A percentile compares a stretch with the other conserved stretches of the same genome.
phyloP scores from a whole-genome alignment of 35 echinoderm and acorn worm genomes.

The Lytechinus pictus region DNA sequence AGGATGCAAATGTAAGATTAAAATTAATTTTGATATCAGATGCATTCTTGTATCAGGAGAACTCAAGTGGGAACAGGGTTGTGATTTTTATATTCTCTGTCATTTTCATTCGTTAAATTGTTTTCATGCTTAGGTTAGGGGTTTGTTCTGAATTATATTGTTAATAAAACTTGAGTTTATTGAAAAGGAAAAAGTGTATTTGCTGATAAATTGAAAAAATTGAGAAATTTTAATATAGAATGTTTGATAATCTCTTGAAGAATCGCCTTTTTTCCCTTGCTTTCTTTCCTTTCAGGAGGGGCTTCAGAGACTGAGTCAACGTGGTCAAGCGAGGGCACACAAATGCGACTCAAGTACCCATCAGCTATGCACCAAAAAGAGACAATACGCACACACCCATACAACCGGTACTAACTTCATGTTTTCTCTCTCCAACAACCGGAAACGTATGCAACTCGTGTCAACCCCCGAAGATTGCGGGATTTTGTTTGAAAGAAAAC shows the following conservation, averaged over 20 bases:
- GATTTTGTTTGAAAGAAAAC: not conserved
- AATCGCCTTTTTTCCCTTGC: not conserved
- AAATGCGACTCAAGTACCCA: slow-evolving; percentile 34
- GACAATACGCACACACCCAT: slow-evolving; percentile 61
- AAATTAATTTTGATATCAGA: too few species aligned
- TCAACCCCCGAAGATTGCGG: not conserved
- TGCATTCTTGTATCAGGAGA: too few species aligned
- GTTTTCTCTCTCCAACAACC: not conserved
- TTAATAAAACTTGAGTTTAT: not conserved
- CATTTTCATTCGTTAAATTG: too few species aligned
- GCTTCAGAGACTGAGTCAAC: slow-evolving; percentile 17
- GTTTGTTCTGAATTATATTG: too few species aligned
- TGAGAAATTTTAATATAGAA: too few species aligned
- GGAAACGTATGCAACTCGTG: not conserved
- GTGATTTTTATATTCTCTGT: not conserved
- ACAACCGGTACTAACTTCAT: slow-evolving; percentile 59
- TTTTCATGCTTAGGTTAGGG: too few species aligned
- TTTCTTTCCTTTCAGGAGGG: not conserved
- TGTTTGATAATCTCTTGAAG: too few species aligned
- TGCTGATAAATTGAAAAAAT: not conserved
- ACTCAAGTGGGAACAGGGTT: not conserved
- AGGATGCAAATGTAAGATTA: too few species aligned
- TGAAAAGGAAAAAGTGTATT: not conserved
- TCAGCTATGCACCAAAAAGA: slow-evolving; percentile 59
- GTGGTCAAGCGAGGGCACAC: slow-evolving; percentile 16